Evolutionary conservation across 2,888 invertebrate genomes (phyloP).

Genomic region (Drosophila anceps): DNA sequence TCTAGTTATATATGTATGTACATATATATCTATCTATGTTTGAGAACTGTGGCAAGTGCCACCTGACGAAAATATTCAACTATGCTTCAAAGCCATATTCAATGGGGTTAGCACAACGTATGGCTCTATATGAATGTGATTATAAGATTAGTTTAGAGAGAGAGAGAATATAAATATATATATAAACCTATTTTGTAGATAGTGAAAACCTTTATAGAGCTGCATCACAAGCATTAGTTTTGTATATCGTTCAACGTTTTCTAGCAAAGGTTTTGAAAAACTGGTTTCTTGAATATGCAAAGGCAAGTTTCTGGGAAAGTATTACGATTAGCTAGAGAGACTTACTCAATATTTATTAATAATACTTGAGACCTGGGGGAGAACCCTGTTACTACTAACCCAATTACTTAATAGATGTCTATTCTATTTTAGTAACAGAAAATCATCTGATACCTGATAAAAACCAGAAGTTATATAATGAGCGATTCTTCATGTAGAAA

Average conservation of each 20-base stretch:
- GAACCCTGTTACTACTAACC: not conserved
- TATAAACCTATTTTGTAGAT: not conserved
- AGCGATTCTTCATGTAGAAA: not conserved
- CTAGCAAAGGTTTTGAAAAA: not conserved
- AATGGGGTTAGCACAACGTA: constrained; percentile 32
- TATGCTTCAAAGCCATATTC: constrained; percentile 30
- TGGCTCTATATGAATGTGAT: constrained; percentile 7
- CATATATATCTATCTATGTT: constrained; percentile 19
- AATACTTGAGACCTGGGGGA: not conserved
- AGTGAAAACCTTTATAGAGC: constrained; percentile 3
- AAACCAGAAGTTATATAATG: not conserved
- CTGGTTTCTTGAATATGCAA: constrained; percentile 2
- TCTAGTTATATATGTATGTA: not conserved
- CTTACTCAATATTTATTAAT: not conserved
- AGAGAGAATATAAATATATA: not conserved
- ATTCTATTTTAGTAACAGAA: not conserved
- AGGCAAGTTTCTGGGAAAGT: not conserved
- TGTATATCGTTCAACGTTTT: constrained; percentile 1
- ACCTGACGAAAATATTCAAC: constrained; percentile 65
- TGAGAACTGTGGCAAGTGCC: constrained; percentile 56
- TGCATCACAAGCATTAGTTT: not conserved
- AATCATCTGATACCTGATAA: not conserved
- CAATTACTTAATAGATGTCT: not conserved
- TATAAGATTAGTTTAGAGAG: not conserved
- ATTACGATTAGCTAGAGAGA: not conserved